These are phyloP conservation scores for Saxidomus purpurata DNA, from an alignment of 1,140 invertebrate species.

Conservation along the genomic window DNA sequence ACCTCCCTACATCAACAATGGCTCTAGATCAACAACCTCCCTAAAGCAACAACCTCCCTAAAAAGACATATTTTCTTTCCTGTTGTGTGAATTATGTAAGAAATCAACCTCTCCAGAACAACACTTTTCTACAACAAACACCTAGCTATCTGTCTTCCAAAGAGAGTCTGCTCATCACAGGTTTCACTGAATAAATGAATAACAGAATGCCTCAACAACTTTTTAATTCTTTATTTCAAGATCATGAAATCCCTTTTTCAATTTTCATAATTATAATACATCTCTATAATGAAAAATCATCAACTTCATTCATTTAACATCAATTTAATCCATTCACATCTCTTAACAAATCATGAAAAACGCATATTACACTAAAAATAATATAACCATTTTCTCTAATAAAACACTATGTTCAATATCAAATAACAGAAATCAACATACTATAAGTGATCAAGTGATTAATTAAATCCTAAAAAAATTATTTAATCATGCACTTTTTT, in stretches of 20 bases:
- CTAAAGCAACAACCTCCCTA: too few relatives aligned
- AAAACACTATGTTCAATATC: neutral
- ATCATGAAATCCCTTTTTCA: constrained; percentile 32
- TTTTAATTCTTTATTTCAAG: constrained; percentile 28
- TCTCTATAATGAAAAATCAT: constrained; percentile 6
- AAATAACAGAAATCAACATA: neutral
- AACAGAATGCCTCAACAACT: neutral
- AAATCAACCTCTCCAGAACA: too few relatives aligned
- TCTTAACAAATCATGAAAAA: constrained; percentile 1
- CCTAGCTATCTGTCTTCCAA: too few relatives aligned
- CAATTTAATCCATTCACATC: neutral
- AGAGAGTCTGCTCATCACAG: too few relatives aligned
- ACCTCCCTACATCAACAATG: too few relatives aligned
- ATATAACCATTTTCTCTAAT: neutral
- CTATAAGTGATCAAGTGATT: neutral
- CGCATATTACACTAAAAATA: neutral
- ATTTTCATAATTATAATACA: neutral
- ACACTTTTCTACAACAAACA: too few relatives aligned
- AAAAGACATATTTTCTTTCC: too few relatives aligned
- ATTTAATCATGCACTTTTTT: too few relatives aligned
- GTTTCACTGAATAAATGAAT: too few relatives aligned
- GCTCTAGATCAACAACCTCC: too few relatives aligned
- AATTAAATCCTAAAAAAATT: neutral
- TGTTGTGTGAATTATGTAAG: too few relatives aligned
- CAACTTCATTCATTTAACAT: neutral